A percentile compares a stretch with the other conserved stretches of the same genome.
phyloP scores from a whole-genome alignment of 2,113 vertebrate genomes.

The Scomber japonicus region DNA sequence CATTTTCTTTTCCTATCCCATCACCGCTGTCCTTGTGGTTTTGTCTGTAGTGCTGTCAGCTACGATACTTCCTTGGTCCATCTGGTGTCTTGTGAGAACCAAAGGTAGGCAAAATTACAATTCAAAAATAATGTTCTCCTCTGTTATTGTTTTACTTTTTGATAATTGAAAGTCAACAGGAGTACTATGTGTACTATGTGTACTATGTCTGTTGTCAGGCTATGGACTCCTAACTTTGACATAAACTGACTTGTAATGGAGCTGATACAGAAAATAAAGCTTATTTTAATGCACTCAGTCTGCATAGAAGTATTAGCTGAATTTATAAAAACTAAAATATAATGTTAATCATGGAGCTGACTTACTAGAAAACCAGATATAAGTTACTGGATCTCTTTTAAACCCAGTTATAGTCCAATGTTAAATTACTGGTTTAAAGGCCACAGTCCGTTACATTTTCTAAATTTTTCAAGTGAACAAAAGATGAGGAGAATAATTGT shows the following conservation, averaged over 20 bases:
- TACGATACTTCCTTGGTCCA: constrained; percentile 26
- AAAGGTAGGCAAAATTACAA: constrained; percentile 34
- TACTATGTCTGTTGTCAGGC: neutral
- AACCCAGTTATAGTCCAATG: neutral
- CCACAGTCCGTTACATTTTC: neutral
- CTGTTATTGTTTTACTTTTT: neutral
- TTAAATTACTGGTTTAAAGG: neutral
- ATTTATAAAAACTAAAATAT: neutral
- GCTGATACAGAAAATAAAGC: neutral
- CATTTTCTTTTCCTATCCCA: neutral
- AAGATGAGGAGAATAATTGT: constrained; percentile 13
- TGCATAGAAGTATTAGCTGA: neutral
- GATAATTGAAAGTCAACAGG: neutral
- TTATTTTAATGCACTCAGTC: neutral
- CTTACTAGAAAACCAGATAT: neutral
- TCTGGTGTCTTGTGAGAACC: constrained; percentile 49
- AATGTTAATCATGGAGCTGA: neutral
- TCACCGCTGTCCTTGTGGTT: constrained; percentile 39
- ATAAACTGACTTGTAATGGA: neutral
- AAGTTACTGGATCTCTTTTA: neutral
- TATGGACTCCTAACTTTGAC: neutral
- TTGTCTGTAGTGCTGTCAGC: constrained; percentile 32
- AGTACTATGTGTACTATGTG: neutral
- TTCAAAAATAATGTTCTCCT: neutral
- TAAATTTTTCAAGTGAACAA: constrained; percentile 4